Base-by-base conservation (phyloP, 2,888 invertebrate genomes). In the Disparrhopalites patrizii region DNA sequence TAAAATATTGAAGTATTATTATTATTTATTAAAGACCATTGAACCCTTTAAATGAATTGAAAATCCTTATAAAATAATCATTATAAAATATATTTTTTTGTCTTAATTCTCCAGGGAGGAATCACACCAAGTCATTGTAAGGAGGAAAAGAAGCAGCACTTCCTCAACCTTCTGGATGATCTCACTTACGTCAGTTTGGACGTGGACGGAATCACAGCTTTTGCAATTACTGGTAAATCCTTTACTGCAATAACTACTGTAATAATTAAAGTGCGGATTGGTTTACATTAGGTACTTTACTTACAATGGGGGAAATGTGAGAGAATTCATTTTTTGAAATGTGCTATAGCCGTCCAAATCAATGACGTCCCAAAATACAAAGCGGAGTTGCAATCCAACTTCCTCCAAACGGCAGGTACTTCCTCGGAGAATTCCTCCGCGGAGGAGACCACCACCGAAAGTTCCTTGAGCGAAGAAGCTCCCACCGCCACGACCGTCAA, bases 161-260 rank as follows among this genome's bases (percentile, higher is more conserved):
- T 62, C 15, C 13, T 62, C 10, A 62, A 54, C 28, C 18, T 54
- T 15, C 18, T 62, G 18, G 54, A 54, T 54, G 62, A 62, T 28
- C 36, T 62, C 27, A 62, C 62, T 13, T 62, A 40, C 20, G 30
- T 54, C 28, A 33, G 18, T 7, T 55, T 52, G 25, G 30, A 55
- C 15, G 20, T 15, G 13, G 30, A 62, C 13, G 33, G 33, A 25
- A 52, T 62, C 25, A 27, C 54, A 18, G 62, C 62, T 62, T 36
- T 54, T 1, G 62, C 62, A 1, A 36, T 62, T 28, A 62, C 62
- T 38, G 62, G 62, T 62, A 36, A 18, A 23, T 4, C 7, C 8
- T 27, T 23, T 28, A 23, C n/a, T n/a, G n/a, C n/a, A n/a, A n/a
- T n/a, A n/a, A n/a, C n/a, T n/a, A n/a, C n/a, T n/a, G n/a, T n/a